These are phyloP conservation scores for Catharus minimus DNA, from an alignment of 2,113 vertebrate species.

Conservation along the genomic window DNA sequence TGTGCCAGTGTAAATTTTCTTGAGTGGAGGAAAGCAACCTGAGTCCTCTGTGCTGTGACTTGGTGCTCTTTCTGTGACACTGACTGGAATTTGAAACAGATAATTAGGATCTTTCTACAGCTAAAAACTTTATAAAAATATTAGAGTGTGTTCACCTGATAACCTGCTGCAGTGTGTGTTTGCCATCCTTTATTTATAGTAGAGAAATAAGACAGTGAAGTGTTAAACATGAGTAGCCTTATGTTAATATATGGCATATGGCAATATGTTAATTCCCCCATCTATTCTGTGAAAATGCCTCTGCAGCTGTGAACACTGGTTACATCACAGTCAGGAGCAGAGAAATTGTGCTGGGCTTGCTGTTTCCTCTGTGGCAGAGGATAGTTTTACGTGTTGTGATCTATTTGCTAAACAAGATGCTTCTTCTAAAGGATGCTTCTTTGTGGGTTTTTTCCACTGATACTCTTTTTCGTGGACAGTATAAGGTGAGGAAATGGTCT, in stretches of 20 bases:
- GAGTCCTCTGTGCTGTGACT: not conserved
- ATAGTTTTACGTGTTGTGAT: not conserved
- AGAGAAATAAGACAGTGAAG: not conserved
- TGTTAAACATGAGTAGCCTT: not conserved
- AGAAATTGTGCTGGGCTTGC: not conserved
- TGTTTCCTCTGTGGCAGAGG: not conserved
- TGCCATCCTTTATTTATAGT: not conserved
- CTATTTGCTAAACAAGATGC: not conserved
- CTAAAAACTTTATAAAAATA: not conserved
- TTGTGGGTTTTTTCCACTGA: not conserved
- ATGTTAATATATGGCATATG: no score
- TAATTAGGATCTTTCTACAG: not conserved
- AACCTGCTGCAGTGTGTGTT: not conserved
- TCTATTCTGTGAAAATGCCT: not conserved
- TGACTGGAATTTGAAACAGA: not conserved
- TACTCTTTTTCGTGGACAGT: not conserved
- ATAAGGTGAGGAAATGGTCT: not conserved
- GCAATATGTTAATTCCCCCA: not conserved
- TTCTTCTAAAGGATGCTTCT: not conserved
- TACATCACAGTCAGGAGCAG: not conserved
- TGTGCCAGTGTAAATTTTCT: not conserved
- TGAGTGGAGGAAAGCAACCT: not conserved
- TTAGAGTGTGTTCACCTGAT: not conserved
- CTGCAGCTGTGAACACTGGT: not conserved
- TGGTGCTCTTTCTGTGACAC: not conserved